Base-by-base conservation (phyloP, 2,113 vertebrate genomes). In the Microtus richardsoni region DNA sequence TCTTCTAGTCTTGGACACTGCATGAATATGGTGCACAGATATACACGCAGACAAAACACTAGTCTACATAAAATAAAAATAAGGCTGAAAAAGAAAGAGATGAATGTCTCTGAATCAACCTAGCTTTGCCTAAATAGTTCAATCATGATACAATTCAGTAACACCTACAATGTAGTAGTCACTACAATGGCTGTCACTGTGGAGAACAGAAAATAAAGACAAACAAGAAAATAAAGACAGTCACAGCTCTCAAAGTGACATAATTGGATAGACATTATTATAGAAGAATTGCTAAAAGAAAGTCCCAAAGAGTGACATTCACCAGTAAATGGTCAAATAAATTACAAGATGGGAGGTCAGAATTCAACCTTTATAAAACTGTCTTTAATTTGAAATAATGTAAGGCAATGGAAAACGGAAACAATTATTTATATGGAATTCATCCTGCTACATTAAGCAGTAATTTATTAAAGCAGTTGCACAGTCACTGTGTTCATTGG, bases 101-200 rank as follows among this genome's bases (percentile, higher is more conserved):
- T 39, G 19, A 73, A 10, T 89, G 44, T 17, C 85, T 95, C 80
- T 73, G 95, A 71, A 97, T 83, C 64, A 94, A 89, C 68, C 41
- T 26, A 93, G 91, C 91, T 98, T 88, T 97, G 47, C 41, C 44
- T 28, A 83, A 44, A 30, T 87, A 95, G 66, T 13, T 78, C 54
- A 92, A 26, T 79, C 87, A 85, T 71, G 16, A 82, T 73, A 33
- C 8, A 24, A 11, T 73, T 83, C 7, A 83, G 19, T 64, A 66
- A 62, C 44, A 39, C 44, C 62, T n/a, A n/a, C n/a, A n/a, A n/a
- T n/a, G n/a, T n/a, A n/a, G n/a, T n/a, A 4, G 52, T 54, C 52
- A 47, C 44, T 58, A 30, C 30, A 6, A 30, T 58, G 54, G 68
- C 30, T n/a, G 36, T 44, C 68, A 62, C n/a, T 36, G 24, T 74